Evolutionary conservation across 2,888 invertebrate species (phyloP).

Genomic region (Rhamphomyia laevipes): DNA sequence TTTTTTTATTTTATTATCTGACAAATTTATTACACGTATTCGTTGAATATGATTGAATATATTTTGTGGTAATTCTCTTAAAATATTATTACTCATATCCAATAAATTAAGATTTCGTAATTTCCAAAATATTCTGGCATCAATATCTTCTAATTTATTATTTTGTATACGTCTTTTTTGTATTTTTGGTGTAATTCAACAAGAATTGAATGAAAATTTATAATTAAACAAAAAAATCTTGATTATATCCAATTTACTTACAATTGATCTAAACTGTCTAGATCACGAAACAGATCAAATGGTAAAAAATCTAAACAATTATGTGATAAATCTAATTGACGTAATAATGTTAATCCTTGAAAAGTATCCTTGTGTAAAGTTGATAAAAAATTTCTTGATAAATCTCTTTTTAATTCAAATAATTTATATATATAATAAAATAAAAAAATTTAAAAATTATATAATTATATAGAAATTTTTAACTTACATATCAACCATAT

Average conservation of each 20-base stretch:
- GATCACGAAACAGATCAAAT: slow-evolving; percentile 45
- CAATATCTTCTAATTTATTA: slow-evolving; percentile 45
- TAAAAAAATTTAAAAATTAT: not conserved
- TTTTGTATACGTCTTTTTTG: slow-evolving; percentile 50
- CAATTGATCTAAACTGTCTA: slow-evolving; percentile 47
- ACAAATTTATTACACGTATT: slow-evolving; percentile 31
- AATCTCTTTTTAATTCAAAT: slow-evolving; percentile 41
- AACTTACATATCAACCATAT: slow-evolving; percentile 47
- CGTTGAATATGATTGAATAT: slow-evolving; percentile 41
- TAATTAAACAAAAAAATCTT: not conserved
- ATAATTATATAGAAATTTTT: not conserved
- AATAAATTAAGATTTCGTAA: slow-evolving; percentile 47
- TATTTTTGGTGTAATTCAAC: too few relatives aligned
- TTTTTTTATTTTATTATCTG: slow-evolving; percentile 36
- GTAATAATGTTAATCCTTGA: slow-evolving; percentile 44
- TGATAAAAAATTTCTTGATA: slow-evolving; percentile 52
- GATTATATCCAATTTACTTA: slow-evolving; percentile 33
- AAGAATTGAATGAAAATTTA: slow-evolving; percentile 3
- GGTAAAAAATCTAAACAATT: slow-evolving; percentile 53
- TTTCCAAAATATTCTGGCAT: slow-evolving; percentile 39
- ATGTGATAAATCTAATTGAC: slow-evolving; percentile 51
- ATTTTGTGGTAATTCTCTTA: slow-evolving; percentile 40
- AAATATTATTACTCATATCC: slow-evolving; percentile 48
- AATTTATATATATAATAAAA: too few relatives aligned
- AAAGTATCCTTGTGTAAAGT: slow-evolving; percentile 54